A percentile compares a stretch with the other conserved stretches of the same genome.
Conservation (phyloP, 2,113 vertebrate genomes). For the Climacteris rufus region DNA sequence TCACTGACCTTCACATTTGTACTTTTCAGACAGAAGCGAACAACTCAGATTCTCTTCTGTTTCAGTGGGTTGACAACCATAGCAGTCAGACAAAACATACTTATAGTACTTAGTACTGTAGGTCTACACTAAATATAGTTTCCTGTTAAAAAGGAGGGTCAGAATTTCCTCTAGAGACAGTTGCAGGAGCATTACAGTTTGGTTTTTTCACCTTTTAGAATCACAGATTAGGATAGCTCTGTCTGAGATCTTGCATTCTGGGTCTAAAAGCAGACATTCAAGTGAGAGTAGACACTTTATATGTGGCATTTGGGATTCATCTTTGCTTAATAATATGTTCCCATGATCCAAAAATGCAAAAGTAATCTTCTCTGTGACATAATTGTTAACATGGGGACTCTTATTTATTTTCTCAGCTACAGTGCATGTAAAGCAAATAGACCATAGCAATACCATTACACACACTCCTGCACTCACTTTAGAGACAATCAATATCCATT, state of each 20-base stretch:
- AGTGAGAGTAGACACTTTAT: not conserved
- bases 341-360: slow-evolving; percentile 10
- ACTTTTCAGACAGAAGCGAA: not conserved
- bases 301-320: not conserved
- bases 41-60: not conserved
- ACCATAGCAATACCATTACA: slow-evolving; percentile 61
- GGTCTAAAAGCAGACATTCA: not conserved
- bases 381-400: slow-evolving; percentile 33
- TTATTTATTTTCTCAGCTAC: slow-evolving; percentile 55
- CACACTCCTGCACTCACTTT: slow-evolving; percentile 53
- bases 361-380: slow-evolving; percentile 17
- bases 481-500: slow-evolving; percentile 66
- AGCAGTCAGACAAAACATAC: not conserved
- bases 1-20: not conserved
- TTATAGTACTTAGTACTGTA: not conserved
- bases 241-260: not conserved
- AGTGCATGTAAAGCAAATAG: slow-evolving; percentile 57
- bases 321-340: not conserved
- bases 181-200: not conserved
- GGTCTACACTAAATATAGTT: not conserved
- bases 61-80: not conserved
- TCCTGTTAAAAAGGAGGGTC: not conserved
- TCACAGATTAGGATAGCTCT: not conserved
- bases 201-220: not conserved
- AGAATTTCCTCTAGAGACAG: not conserved